Evolutionary conservation across 1,140 invertebrate genomes (phyloP).

Genomic region (Drosophila littoralis): DNA sequence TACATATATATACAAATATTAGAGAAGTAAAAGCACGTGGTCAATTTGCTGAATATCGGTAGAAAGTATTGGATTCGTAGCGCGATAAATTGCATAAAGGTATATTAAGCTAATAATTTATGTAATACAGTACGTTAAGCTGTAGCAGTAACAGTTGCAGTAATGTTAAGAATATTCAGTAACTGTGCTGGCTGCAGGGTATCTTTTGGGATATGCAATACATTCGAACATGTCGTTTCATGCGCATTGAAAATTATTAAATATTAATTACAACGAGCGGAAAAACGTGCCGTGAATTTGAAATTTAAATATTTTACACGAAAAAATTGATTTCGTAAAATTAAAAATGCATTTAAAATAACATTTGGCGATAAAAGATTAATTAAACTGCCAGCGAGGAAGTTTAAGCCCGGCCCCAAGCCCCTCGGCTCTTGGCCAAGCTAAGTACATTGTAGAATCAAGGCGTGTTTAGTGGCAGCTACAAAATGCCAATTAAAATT

Average conservation of each 20-base stretch:
- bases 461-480: conserved; percentile 55
- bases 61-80: too few species aligned
- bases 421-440: conserved; percentile 1
- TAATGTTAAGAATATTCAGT: too few species aligned
- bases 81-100: too few species aligned
- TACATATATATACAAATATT: background rate
- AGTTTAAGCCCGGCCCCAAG: conserved; percentile 35
- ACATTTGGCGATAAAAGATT: conserved; percentile 72
- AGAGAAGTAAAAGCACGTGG: background rate
- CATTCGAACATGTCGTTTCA: conserved; percentile 39
- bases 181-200: background rate
- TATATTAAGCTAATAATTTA: too few species aligned
- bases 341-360: conserved; percentile 67
- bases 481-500: conserved; percentile 71
- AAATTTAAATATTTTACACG: conserved; percentile 62
- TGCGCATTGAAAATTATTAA: conserved; percentile 73
- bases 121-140: too few species aligned
- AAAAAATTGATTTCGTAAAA: conserved; percentile 42
- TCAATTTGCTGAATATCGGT: too few species aligned
- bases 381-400: conserved; percentile 68
- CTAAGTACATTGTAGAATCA: conserved; percentile 50
- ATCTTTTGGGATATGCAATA: background rate
- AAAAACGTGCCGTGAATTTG: conserved; percentile 71
- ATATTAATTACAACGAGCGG: conserved; percentile 64
- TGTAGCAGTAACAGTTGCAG: too few species aligned